A percentile compares a stretch with the other conserved stretches of the same genome.
Evolutionary conservation across 2,888 invertebrate species (phyloP).

Genomic region (Cryptosula pallasiana): DNA sequence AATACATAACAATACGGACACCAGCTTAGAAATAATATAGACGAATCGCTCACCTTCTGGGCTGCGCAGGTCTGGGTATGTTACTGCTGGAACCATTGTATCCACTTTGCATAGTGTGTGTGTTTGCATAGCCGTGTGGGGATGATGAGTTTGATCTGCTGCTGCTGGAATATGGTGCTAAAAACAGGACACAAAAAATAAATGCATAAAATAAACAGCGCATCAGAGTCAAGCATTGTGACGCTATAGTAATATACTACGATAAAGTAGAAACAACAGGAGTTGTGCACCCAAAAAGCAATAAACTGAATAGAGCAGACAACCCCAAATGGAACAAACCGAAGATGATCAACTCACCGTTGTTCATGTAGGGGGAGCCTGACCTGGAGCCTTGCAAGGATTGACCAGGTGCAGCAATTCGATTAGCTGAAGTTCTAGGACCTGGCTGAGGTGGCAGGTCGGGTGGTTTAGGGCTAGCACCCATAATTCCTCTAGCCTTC

Average conservation of each 20-base stretch:
- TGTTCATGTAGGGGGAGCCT: neutral
- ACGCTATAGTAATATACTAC: too few relatives aligned
- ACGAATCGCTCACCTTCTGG: neutral
- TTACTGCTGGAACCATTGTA: neutral
- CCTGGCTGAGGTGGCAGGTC: neutral
- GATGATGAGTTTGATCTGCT: neutral
- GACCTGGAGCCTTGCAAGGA: slow-evolving; percentile 1
- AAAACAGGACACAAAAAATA: too few relatives aligned
- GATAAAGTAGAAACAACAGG: too few relatives aligned
- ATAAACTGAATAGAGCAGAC: too few relatives aligned
- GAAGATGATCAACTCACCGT: too few relatives aligned
- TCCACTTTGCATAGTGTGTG: neutral
- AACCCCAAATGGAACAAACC: too few relatives aligned
- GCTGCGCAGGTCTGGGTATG: neutral
- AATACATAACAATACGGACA: too few relatives aligned
- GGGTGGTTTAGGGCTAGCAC: neutral
- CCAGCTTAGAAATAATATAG: too few relatives aligned
- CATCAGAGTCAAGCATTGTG: too few relatives aligned
- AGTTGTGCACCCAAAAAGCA: too few relatives aligned
- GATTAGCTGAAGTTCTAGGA: neutral
- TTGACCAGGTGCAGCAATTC: neutral
- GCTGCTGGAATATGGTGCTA: neutral
- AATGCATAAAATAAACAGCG: too few relatives aligned
- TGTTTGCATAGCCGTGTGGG: slow-evolving; percentile 5
- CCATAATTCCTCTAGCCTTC: slow-evolving; percentile 14